Conservation (phyloP, 2,113 vertebrate genomes). For the Notechis scutatus region DNA sequence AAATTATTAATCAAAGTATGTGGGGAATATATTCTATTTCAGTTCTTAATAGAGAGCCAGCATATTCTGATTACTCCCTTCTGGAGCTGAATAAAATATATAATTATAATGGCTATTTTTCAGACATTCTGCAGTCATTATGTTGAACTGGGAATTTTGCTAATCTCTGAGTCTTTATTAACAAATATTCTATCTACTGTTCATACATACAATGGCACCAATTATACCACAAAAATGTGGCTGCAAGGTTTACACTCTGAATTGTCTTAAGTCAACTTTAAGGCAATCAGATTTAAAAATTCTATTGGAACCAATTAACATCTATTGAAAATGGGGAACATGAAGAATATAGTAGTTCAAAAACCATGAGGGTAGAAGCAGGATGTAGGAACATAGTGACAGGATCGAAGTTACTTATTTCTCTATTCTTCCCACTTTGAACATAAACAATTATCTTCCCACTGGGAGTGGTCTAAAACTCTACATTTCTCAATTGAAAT, state of each 20-base stretch:
- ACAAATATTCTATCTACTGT: neutral
- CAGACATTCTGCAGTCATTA: neutral
- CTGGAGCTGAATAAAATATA: neutral
- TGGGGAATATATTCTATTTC: neutral
- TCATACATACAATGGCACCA: neutral
- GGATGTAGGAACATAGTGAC: neutral
- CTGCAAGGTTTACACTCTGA: neutral
- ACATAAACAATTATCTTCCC: neutral
- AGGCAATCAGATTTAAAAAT: neutral
- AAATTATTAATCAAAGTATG: neutral
- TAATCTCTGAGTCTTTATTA: neutral
- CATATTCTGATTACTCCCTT: neutral
- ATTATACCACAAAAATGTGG: neutral
- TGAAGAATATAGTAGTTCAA: neutral
- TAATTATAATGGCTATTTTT: neutral
- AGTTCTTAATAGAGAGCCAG: neutral
- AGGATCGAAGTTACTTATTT: neutral
- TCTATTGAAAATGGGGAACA: neutral
- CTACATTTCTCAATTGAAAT: too few species aligned
- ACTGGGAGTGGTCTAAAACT: neutral
- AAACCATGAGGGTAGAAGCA: neutral
- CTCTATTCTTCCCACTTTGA: neutral
- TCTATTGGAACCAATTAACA: neutral
- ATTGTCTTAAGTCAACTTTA: neutral
- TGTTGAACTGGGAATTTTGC: slow-evolving; percentile 6